These are phyloP conservation scores for Drosophila ustulata DNA, from an alignment of 2,888 invertebrate genomes.

Conservation along the genomic window DNA sequence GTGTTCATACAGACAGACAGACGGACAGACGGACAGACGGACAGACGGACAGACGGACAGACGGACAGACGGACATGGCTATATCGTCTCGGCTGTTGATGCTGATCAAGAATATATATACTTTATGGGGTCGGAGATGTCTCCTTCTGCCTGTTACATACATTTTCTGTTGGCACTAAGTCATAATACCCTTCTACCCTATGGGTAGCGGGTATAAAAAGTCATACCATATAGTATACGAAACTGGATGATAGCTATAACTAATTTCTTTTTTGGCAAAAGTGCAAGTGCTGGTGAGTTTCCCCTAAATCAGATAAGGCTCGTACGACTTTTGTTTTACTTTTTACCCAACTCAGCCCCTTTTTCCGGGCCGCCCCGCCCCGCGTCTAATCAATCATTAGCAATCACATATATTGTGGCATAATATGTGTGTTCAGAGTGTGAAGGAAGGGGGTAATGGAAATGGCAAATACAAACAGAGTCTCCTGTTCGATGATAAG, in stretches of 20 bases:
- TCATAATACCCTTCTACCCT: too few relatives aligned
- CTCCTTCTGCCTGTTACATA: too few relatives aligned
- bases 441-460: slow-evolving; percentile 1
- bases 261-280: slow-evolving; percentile 42
- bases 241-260: slow-evolving; percentile 33
- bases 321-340: slow-evolving; percentile 13
- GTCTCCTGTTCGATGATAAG: slow-evolving; percentile 53
- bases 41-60: too few relatives aligned
- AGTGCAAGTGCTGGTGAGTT: slow-evolving; percentile 55
- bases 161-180: too few relatives aligned
- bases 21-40: too few relatives aligned
- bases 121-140: too few relatives aligned
- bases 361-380: background rate
- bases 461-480: slow-evolving; percentile 23
- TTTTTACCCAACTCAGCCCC: background rate
- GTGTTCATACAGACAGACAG: too few relatives aligned
- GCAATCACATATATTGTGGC: slow-evolving; percentile 21
- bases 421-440: slow-evolving; percentile 35
- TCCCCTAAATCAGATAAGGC: slow-evolving; percentile 50
- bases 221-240: slow-evolving; percentile 9
- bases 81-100: too few relatives aligned
- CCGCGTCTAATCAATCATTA: slow-evolving; percentile 25
- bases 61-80: too few relatives aligned
- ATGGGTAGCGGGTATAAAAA: too few relatives aligned
- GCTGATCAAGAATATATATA: too few relatives aligned